Evolutionary conservation across 2,888 invertebrate genomes (phyloP).

Genomic region (Meiosimyza decipiens): DNA sequence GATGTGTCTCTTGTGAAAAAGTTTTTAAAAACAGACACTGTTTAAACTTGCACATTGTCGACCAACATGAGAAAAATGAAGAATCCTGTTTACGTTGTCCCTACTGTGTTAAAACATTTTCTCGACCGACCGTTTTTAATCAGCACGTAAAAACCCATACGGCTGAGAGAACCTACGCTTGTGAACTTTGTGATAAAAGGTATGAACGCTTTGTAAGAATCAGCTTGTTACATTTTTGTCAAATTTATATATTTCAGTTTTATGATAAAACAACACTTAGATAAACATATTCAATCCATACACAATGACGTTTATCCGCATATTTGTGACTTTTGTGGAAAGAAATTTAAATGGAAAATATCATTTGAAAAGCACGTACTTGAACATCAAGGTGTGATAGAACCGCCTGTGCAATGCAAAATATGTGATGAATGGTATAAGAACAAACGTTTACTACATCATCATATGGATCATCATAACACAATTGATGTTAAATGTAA

Average conservation of each 20-base stretch:
- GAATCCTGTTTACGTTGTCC: constrained; percentile 39
- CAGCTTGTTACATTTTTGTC: no score
- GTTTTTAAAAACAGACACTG: constrained; percentile 40
- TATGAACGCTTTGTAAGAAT: constrained; percentile 25
- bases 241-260: constrained; percentile 46
- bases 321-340: constrained; percentile 60
- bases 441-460: constrained; percentile 54
- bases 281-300: constrained; percentile 56
- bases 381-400: constrained; percentile 58
- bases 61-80: constrained; percentile 42
- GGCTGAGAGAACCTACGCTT: constrained; percentile 41
- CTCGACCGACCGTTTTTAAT: constrained; percentile 41
- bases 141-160: constrained; percentile 43
- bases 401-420: constrained; percentile 56
- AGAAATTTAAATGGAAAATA: constrained; percentile 59
- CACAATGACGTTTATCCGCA: constrained; percentile 57
- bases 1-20: constrained; percentile 45
- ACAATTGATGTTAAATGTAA: constrained; percentile 43
- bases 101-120: constrained; percentile 44
- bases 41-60: constrained; percentile 42
- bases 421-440: constrained; percentile 58
- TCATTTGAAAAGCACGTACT: constrained; percentile 57
- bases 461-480: constrained; percentile 45
- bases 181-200: constrained; percentile 47
- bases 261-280: constrained; percentile 53